phyloP scores from a whole-genome alignment of 2,888 invertebrate genomes.

The Protophormia terraenovae region DNA sequence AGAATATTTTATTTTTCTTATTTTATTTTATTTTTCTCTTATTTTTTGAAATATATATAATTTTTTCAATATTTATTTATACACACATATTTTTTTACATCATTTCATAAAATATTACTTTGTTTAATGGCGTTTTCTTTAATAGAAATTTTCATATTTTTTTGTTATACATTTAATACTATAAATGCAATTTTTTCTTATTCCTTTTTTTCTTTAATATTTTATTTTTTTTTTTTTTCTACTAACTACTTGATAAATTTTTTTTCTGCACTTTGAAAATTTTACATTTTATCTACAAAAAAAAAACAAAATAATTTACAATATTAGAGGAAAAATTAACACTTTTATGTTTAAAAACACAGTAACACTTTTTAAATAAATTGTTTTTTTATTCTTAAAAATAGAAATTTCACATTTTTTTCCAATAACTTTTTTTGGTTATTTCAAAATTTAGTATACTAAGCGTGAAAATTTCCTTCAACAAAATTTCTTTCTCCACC shows the following conservation, averaged over 20 bases:
- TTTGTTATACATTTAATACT: constrained; percentile 65
- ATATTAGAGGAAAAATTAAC: neutral
- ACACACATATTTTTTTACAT: constrained; percentile 53
- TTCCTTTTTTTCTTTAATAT: constrained; percentile 64
- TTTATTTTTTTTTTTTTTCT: constrained; percentile 33
- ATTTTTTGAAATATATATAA: constrained; percentile 37
- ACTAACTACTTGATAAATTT: constrained; percentile 61
- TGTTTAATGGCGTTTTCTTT: constrained; percentile 25
- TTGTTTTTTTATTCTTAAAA: neutral
- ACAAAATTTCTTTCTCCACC: constrained; percentile 50
- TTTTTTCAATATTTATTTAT: constrained; percentile 43
- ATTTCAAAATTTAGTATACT: constrained; percentile 60
- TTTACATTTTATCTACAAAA: constrained; percentile 64
- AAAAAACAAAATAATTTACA: neutral
- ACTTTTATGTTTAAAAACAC: neutral
- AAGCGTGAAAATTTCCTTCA: constrained; percentile 64
- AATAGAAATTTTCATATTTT: constrained; percentile 44
- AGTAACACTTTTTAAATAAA: neutral
- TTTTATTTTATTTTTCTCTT: constrained; percentile 50
- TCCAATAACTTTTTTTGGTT: neutral
- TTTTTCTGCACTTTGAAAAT: constrained; percentile 49
- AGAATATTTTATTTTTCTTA: constrained; percentile 34
- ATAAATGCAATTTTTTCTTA: constrained; percentile 68
- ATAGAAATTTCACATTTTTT: constrained; percentile 21
- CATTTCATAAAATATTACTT: constrained; percentile 32